phyloP scores from a whole-genome alignment of 1,140 invertebrate species.

The Zaprionus gabonicus region DNA sequence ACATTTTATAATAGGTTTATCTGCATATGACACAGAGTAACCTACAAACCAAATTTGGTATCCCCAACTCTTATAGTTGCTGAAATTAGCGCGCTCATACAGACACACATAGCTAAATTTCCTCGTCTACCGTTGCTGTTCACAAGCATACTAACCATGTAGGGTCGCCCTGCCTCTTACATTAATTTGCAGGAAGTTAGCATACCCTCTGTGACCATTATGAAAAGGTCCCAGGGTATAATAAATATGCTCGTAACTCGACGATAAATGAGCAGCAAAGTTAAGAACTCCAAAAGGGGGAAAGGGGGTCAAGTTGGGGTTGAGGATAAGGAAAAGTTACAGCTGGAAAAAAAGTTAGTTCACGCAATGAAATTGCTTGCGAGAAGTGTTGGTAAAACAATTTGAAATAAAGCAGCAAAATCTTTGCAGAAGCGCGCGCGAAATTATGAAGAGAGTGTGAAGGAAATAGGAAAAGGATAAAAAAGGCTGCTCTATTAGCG shows the following conservation, averaged over 20 bases:
- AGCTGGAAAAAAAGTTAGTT: constrained; percentile 5
- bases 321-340: constrained; percentile 1
- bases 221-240: neutral
- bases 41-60: too few species aligned
- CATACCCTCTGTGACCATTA: neutral
- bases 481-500: neutral
- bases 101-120: too few species aligned
- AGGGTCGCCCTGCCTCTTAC: neutral
- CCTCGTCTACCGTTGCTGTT: too few species aligned
- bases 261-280: constrained; percentile 25
- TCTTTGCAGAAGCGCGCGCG: neutral
- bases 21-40: too few species aligned
- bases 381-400: constrained; percentile 5
- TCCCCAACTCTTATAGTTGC: too few species aligned
- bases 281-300: constrained; percentile 1
- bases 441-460: constrained; percentile 1
- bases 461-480: neutral
- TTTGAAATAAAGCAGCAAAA: constrained; percentile 5
- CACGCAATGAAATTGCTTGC: constrained; percentile 5
- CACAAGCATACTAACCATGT: too few species aligned
- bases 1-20: too few species aligned
- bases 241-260: constrained; percentile 18
- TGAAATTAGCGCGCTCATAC: too few species aligned
- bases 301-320: neutral
- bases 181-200: neutral